Base-by-base conservation (phyloP, 2,113 vertebrate genomes). In the Microcebus ravelobensis region DNA sequence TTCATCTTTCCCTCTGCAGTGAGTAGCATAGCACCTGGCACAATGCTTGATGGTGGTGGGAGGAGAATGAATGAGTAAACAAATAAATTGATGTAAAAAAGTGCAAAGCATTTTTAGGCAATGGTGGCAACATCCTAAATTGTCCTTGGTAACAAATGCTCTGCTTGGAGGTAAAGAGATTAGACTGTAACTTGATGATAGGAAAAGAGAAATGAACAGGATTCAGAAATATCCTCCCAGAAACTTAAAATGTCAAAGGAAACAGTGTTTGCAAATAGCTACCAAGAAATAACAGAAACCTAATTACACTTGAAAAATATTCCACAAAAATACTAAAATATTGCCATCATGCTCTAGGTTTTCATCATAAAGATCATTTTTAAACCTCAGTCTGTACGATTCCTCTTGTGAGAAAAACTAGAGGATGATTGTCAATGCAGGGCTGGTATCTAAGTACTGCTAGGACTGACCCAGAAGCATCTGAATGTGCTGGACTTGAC, bases 231-330 rank as follows among this genome's bases (percentile, higher is more conserved):
- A 90, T n/a, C 36, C 50, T 85, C 61, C 17, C 2, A 55, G 63
- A 77, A 96, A 86, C 14, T 34, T 92, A 70, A 36, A 63, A 63
- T 36, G 52, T 45, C 84, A 67, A 42, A 87, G 17, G 65, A 96
- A 93, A 95, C 15, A 39, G 63, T 93, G 42, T n/a, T 96, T 79
- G 79, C 7, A 77, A 61, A 77, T 11, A 90, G 39, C 74, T 55
- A 48, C 15, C 5, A 92, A 85, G 57, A 87, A 94, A 93, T 95
- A 87, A 81, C 1, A 71, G 83, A 93, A 90, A 77, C 12, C 27
- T 87, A 82, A 84, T 68, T 74, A 68, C 2, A 42, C 12, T 91
- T 65, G 48, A 7, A 80, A 93, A 93, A 36, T 57, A 45, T 70
- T 70, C 55, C 50, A 85, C 25, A 74, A 65, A 61, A 87, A 77